Conservation (phyloP, 2,888 invertebrate genomes). For the Hyles lineata region DNA sequence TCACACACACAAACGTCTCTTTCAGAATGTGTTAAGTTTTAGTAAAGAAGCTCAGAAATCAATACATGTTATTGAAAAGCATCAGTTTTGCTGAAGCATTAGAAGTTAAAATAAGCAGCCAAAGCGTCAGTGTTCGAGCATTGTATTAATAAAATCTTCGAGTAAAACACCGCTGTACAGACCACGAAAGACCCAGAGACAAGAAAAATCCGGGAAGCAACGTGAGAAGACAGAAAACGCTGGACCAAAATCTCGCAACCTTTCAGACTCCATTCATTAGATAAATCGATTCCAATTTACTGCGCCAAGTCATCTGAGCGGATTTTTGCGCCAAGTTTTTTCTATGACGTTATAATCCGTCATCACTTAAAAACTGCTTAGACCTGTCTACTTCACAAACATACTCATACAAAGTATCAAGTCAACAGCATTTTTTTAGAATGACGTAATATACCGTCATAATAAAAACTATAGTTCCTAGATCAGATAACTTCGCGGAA, state of each 20-base stretch:
- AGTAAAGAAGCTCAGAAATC: constrained; percentile 15
- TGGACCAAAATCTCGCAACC: constrained; percentile 67
- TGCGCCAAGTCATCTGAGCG: neutral
- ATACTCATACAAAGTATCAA: neutral
- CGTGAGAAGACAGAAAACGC: constrained; percentile 55
- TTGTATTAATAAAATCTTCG: neutral
- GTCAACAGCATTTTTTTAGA: neutral
- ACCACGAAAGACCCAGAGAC: constrained; percentile 56
- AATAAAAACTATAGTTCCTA: constrained; percentile 28
- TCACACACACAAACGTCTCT: constrained; percentile 64
- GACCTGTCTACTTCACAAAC: no score
- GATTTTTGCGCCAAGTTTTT: neutral
- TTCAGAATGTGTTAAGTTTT: constrained; percentile 20
- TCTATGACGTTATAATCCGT: neutral
- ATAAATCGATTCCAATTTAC: constrained; percentile 24
- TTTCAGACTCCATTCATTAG: constrained; percentile 62
- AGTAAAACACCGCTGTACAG: constrained; percentile 49
- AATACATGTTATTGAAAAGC: constrained; percentile 21
- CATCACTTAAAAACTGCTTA: neutral
- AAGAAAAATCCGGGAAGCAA: constrained; percentile 55
- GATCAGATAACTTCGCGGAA: neutral
- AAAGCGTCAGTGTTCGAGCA: constrained; percentile 8
- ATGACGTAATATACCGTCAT: neutral
- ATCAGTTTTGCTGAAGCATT: constrained; percentile 4
- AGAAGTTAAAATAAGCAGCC: constrained; percentile 1